Percentiles rank a stretch among this genome's conserved stretches.
Conservation (phyloP, 53 echinoderm and acorn worm species). For the Pentamera pediparva region DNA sequence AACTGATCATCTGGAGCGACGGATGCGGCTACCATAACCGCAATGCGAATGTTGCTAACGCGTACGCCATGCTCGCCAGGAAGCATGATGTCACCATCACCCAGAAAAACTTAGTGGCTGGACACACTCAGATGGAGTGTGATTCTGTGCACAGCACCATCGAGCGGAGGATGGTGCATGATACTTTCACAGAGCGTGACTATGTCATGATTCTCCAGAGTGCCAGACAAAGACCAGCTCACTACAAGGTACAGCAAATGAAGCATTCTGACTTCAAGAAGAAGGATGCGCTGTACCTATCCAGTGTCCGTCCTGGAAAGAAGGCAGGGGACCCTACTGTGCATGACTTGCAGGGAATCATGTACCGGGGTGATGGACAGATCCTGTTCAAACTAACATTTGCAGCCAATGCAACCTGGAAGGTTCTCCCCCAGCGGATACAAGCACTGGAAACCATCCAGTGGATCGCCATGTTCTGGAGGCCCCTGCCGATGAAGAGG, state of each 20-base stretch:
- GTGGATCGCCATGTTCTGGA: too few relatives aligned
- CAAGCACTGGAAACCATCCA: not conserved
- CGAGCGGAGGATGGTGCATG: slow-evolving; percentile 8
- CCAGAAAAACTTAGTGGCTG: slow-evolving; percentile 17
- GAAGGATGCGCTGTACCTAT: not conserved
- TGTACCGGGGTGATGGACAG: not conserved
- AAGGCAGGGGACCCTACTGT: slow-evolving; percentile 28
- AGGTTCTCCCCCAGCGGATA: not conserved
- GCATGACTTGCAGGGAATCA: slow-evolving; percentile 1
- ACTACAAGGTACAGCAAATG: not conserved
- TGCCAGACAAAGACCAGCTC: not conserved
- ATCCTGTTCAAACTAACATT: not conserved
- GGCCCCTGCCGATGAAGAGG: not conserved
- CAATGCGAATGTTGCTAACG: not conserved
- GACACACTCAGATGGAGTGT: slow-evolving; percentile 37
- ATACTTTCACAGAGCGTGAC: slow-evolving; percentile 15
- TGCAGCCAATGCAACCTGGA: not conserved
- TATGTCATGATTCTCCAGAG: slow-evolving; percentile 21
- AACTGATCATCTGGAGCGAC: slow-evolving; percentile 21
- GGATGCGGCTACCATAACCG: slow-evolving; percentile 28
- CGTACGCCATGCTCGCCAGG: not conserved
- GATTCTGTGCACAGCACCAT: slow-evolving; percentile 28
- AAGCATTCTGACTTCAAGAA: slow-evolving; percentile 5
- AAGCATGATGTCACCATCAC: not conserved
- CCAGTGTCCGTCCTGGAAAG: slow-evolving; percentile 16